Evolutionary conservation across 2,113 vertebrate genomes (phyloP).

Genomic region (Rhea pennata): DNA sequence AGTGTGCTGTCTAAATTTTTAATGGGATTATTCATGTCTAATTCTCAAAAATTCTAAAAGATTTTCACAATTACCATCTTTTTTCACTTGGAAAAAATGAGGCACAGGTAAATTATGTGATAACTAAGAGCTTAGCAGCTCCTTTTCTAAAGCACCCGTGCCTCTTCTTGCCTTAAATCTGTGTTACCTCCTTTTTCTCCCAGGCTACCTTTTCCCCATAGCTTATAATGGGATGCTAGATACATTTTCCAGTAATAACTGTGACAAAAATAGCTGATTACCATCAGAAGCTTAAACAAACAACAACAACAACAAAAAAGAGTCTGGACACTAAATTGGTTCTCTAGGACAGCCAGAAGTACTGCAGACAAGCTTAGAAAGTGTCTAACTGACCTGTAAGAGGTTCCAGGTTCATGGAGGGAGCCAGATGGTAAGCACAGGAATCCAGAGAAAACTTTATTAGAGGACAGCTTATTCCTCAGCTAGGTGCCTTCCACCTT

Average conservation of each 20-base stretch:
- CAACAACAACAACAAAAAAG: neutral
- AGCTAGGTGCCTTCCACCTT: neutral
- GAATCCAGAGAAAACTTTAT: neutral
- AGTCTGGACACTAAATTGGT: accelerated
- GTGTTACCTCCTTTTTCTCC: neutral
- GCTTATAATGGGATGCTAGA: neutral
- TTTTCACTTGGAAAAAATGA: neutral
- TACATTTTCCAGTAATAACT: neutral
- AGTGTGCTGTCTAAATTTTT: neutral
- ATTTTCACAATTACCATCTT: neutral
- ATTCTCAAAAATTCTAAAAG: neutral
- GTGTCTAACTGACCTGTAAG: neutral
- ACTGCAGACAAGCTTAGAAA: neutral
- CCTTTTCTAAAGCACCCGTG: neutral
- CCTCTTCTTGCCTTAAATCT: neutral
- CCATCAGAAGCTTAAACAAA: neutral
- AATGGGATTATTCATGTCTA: neutral
- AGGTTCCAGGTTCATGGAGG: neutral
- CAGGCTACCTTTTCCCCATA: neutral
- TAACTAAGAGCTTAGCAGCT: neutral
- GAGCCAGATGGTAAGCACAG: neutral
- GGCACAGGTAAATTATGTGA: neutral
- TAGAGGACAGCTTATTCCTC: neutral
- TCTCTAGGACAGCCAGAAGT: neutral
- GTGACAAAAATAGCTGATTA: neutral